A percentile compares a stretch with the other conserved stretches of the same genome.
Conservation (phyloP, 2,888 invertebrate species). For the Palloptera scutellata region DNA sequence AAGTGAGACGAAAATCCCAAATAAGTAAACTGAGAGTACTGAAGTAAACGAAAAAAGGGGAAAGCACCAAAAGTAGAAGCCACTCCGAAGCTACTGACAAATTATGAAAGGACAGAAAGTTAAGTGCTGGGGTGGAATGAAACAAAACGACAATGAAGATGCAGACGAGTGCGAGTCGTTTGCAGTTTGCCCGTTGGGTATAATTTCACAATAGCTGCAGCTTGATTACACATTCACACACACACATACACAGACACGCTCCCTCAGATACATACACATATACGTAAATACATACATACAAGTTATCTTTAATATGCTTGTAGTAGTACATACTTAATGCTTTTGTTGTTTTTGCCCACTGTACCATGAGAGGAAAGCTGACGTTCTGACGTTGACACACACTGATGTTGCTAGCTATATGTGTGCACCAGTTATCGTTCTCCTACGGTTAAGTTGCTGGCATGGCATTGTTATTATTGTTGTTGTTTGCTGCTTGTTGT, state of each 20-base stretch:
- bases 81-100: too few relatives aligned
- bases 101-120: too few relatives aligned
- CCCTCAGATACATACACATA: neutral
- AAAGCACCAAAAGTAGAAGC: too few relatives aligned
- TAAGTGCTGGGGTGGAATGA: too few relatives aligned
- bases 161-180: too few relatives aligned
- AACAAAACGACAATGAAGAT: too few relatives aligned
- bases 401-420: conserved; percentile 25
- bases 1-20: too few relatives aligned
- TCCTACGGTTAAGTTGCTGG: neutral
- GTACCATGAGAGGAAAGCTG: too few relatives aligned
- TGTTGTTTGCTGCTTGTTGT: conserved; percentile 36
- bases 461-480: neutral
- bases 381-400: conserved; percentile 31
- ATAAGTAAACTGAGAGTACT: too few relatives aligned
- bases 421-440: conserved; percentile 15
- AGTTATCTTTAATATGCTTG: conserved; percentile 24
- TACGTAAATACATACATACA: conserved; percentile 2
- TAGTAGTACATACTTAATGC: conserved; percentile 34
- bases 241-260: neutral
- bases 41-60: too few relatives aligned
- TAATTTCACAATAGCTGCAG: conserved; percentile 57
- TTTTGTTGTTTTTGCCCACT: conserved; percentile 4
- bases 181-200: conserved; percentile 49
- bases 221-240: conserved; percentile 42